Percentiles rank a stretch among this genome's conserved stretches.
phyloP scores from a whole-genome alignment of 2,888 invertebrate species.

The Callyntrura sp. region DNA sequence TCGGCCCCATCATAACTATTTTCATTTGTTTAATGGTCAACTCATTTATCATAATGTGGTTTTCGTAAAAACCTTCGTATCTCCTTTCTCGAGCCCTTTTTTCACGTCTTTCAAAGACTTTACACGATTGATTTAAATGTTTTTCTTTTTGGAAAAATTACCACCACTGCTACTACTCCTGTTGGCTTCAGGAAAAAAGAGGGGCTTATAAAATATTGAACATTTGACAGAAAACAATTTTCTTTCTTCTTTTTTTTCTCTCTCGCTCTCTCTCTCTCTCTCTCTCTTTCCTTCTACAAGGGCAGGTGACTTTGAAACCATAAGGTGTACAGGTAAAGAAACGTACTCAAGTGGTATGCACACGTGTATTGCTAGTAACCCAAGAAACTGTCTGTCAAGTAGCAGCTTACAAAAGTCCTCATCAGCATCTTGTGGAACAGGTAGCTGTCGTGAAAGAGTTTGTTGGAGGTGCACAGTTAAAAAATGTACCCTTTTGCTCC shows the following conservation, averaged over 20 bases:
- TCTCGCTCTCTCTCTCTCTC: background rate
- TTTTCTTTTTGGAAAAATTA: background rate
- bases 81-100: background rate
- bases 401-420: background rate
- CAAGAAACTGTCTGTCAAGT: background rate
- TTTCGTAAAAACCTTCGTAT: background rate
- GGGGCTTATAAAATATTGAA: slow-evolving; percentile 21
- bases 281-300: background rate
- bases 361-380: background rate
- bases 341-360: background rate
- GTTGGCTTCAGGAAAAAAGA: background rate
- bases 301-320: slow-evolving; percentile 55
- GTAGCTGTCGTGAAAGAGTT: background rate
- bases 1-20: slow-evolving; percentile 23
- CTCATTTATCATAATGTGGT: slow-evolving; percentile 62
- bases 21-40: slow-evolving; percentile 63
- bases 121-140: slow-evolving; percentile 59
- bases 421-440: slow-evolving; percentile 36
- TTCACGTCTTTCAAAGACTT: background rate
- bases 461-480: background rate
- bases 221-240: slow-evolving; percentile 56
- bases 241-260: too few relatives aligned
- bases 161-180: too few relatives aligned
- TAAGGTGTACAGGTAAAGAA: slow-evolving; percentile 15
- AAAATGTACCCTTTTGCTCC: slow-evolving; percentile 2